Evolutionary conservation across 35 echinoderm and acorn worm genomes (phyloP), one percentile per base, ranked within the genome.

Genomic region (Ophioderma brevispina): DNA sequence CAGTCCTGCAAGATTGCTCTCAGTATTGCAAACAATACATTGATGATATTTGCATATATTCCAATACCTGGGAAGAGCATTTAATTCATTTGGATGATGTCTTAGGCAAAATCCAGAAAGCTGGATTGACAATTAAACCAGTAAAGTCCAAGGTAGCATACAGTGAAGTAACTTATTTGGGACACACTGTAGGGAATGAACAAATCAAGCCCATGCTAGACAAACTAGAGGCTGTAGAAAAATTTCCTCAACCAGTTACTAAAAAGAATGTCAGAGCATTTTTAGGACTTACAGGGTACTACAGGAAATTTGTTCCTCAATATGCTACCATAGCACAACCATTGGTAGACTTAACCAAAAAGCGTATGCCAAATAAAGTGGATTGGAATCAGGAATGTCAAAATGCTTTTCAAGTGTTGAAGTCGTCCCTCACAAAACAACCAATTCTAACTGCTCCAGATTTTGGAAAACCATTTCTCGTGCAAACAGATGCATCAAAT

Each of bases 231-330:
- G 41, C 34, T 38, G 77, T 63, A 11, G 39, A 33, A 25, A 33
- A 38, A 75, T 82, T 36, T 31, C 59, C 86, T 38, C 76, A 32
- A 37, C 86, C 92, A 0, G 36, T 81, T 36, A 93, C 80, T 15
- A 93, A 88, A 50, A 93, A 85, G 32, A 76, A 93, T 39, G 63
- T 77, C 0, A 89, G 79, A 56, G 81, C 88, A 43, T 90, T 90
- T 56, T 39, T 94, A 31, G 94, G 94, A 38, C 40, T 92, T 14
- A 55, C 59, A 17, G 85, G 80, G 14, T 95, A 94, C 30, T 94
- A 94, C 41, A 78, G 93, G 1, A 91, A 94, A 32, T 94, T 94
- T 64, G 82, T 95, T 21, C 82, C 77, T 31, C 41, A 91, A 18
- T 91, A 81, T 86, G 82, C 76, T 13, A 39, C 42, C 37, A 39